phyloP scores from a whole-genome alignment of 1,140 invertebrate genomes.

The Trichonephila clavata region DNA sequence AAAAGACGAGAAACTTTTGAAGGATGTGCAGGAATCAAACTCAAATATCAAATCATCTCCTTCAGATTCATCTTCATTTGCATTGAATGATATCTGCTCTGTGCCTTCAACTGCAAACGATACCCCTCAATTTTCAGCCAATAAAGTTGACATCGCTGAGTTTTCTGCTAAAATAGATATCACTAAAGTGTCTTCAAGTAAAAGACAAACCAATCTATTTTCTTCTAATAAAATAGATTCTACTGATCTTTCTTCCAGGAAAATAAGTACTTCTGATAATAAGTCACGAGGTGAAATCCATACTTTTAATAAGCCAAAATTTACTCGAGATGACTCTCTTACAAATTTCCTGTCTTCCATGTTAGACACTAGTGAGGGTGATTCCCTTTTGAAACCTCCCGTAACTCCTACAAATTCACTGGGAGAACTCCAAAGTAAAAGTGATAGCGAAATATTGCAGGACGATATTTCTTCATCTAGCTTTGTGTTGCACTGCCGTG shows the following conservation, averaged over 20 bases:
- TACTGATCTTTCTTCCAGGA: background rate
- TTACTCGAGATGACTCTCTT: conserved; percentile 37
- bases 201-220: background rate
- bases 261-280: background rate
- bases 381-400: background rate
- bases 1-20: background rate
- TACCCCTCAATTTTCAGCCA: too few species aligned
- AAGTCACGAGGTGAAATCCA: background rate
- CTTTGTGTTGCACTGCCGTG: background rate
- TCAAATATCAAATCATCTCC: background rate
- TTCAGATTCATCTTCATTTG: background rate
- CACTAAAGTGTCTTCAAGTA: background rate
- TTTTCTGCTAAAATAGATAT: background rate
- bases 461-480: conserved; percentile 3
- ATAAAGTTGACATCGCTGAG: too few species aligned
- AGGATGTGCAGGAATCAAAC: background rate
- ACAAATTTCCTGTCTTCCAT: conserved; percentile 56
- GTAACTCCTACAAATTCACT: background rate
- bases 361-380: conserved; percentile 12
- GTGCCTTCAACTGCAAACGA: too few species aligned
- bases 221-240: background rate
- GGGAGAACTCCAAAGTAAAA: background rate
- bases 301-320: conserved; percentile 28
- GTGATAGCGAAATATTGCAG: conserved; percentile 35
- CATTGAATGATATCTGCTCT: too few species aligned